Percentiles rank a stretch among this genome's conserved stretches.
Evolutionary conservation across 2,888 invertebrate species (phyloP).

Genomic region (Lucinisca nassula): DNA sequence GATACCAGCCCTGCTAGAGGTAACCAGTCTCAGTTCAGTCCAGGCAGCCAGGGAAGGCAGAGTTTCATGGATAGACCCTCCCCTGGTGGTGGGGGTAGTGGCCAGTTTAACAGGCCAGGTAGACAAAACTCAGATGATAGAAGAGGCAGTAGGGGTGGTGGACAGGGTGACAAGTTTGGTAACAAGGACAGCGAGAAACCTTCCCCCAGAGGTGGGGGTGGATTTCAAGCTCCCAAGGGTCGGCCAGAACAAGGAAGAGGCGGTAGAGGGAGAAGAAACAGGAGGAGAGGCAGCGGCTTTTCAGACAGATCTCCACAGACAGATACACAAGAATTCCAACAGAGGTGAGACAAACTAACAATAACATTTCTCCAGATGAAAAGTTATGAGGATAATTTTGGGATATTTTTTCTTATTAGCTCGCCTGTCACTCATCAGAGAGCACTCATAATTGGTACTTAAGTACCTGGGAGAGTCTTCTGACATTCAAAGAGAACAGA

Average conservation of each 20-base stretch:
- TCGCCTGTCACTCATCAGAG: too few relatives aligned
- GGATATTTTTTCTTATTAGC: too few relatives aligned
- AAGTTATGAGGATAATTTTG: too few relatives aligned
- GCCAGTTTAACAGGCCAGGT: not conserved
- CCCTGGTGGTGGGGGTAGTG: not conserved
- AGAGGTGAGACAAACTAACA: too few relatives aligned
- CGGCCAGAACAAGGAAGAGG: not conserved
- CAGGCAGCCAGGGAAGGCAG: not conserved
- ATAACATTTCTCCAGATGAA: too few relatives aligned
- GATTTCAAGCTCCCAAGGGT: not conserved
- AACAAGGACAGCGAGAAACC: not conserved
- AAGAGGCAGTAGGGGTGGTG: not conserved
- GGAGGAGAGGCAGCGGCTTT: too few relatives aligned
- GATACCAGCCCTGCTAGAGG: not conserved
- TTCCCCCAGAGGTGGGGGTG: not conserved
- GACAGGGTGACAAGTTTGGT: not conserved
- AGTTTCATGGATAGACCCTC: too few relatives aligned
- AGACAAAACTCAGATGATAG: not conserved
- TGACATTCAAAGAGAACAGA: too few relatives aligned
- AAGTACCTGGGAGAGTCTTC: too few relatives aligned
- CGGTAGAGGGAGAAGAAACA: not conserved
- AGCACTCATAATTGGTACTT: too few relatives aligned
- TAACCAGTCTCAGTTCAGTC: not conserved
- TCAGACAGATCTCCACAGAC: too few relatives aligned
- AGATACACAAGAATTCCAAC: too few relatives aligned